phyloP scores from a whole-genome alignment of 1,140 invertebrate genomes.

The Scaptomyza graminum region DNA sequence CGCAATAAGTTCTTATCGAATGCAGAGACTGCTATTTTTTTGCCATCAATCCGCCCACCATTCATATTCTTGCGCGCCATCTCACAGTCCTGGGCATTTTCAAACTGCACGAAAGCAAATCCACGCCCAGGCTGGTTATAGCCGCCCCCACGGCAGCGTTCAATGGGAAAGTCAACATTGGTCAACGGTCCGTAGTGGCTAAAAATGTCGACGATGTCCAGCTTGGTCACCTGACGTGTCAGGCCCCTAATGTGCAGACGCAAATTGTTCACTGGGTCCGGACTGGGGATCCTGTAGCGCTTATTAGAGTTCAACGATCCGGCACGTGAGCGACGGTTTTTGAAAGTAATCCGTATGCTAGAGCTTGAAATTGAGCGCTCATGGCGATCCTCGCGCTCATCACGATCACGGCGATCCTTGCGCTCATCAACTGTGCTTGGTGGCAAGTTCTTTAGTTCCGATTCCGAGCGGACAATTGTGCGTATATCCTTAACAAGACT shows the following conservation, averaged over 20 bases:
- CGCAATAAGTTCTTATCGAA: conserved; percentile 46
- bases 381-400: no score
- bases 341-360: neutral
- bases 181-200: conserved; percentile 48
- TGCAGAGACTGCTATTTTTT: conserved; percentile 46
- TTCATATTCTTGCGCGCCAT: conserved; percentile 57
- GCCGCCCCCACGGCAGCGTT: conserved; percentile 13
- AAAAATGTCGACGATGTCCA: conserved; percentile 58
- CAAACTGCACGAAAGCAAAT: conserved; percentile 60
- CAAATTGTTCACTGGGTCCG: conserved; percentile 8
- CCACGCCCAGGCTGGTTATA: conserved; percentile 29
- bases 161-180: conserved; percentile 58
- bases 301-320: no score
- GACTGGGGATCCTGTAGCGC: neutral
- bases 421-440: no score
- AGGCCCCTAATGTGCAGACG: conserved; percentile 60
- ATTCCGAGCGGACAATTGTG: neutral
- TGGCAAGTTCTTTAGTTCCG: no score
- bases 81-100: conserved; percentile 46
- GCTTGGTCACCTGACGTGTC: conserved; percentile 53
- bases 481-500: neutral
- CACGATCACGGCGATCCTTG: no score
- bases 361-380: no score
- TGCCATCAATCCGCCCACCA: conserved; percentile 57
- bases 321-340: neutral